Base-by-base conservation (phyloP, 1,140 invertebrate species). In the Pollicipes pollicipes region DNA sequence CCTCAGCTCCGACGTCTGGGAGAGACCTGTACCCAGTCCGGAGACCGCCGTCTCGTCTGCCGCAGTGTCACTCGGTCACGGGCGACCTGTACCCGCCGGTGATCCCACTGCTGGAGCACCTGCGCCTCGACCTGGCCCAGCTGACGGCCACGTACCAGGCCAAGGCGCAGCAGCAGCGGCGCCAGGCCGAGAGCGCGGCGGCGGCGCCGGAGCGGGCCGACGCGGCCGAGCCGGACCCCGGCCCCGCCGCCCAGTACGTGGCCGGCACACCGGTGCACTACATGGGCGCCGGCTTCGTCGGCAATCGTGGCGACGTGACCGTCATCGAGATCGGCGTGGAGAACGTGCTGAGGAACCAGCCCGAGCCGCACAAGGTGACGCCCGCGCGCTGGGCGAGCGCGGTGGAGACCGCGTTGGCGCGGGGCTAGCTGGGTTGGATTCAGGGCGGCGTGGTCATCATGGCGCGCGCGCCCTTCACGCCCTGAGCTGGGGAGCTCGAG, bases 321-420 rank as follows among this genome's bases (percentile, higher is more conserved):
- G 81, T 83, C 76, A 83, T 85, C 24, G 81, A 84, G 73, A 80
- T 76, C 71, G 83, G 82, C 30, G 80, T 84, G 69, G 76, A 75
- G 32, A 71, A 75, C 64, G 75, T 84, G 29, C 31, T 82, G 30
- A 76, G 17, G 74, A 76, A n/a, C 73, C 72, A 70, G 73, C 78
- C 70, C 30, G 70, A 3, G 78, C 77, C 63, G 76, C 75, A 81
- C 67, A 73, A 76, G 67, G 81, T 82, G 0, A 76, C n/a, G n/a
- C n/a, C n/a, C n/a, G n/a, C n/a, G n/a, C n/a, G n/a, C n/a, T n/a
- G n/a, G n/a, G n/a, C n/a, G n/a, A n/a, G n/a, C n/a, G n/a, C n/a
- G n/a, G n/a, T n/a, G n/a, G n/a, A n/a, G n/a, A n/a, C n/a, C n/a
- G n/a, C n/a, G n/a, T n/a, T n/a, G n/a, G n/a, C n/a, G n/a, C n/a